Percentiles rank a stretch among this genome's conserved stretches.
Conservation (phyloP, 2,797 vertebrate species). For the Danio tinwini region DNA sequence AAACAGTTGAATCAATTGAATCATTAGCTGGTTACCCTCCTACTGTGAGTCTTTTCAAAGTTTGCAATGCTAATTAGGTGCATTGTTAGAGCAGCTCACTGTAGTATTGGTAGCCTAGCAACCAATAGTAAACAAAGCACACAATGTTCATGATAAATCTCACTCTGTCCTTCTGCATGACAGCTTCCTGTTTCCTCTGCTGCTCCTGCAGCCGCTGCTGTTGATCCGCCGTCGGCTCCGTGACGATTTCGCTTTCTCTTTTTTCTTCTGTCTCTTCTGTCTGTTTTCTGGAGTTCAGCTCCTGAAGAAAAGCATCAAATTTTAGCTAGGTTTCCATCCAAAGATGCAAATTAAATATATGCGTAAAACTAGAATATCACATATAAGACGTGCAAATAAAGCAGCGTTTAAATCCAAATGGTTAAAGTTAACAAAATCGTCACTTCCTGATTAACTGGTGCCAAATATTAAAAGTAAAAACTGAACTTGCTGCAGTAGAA, state of each 20-base stretch:
- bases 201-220: conserved; percentile 74
- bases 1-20: background rate
- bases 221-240: conserved; percentile 59
- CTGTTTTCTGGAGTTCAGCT: conserved; percentile 65
- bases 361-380: too few relatives aligned
- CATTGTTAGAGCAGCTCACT: too few relatives aligned
- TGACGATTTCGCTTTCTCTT: conserved; percentile 43
- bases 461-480: too few relatives aligned
- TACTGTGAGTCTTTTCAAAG: too few relatives aligned
- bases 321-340: too few relatives aligned
- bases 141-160: background rate
- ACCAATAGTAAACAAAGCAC: background rate
- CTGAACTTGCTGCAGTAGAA: too few relatives aligned
- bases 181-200: conserved; percentile 86
- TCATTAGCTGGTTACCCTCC: background rate
- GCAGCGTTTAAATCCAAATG: background rate
- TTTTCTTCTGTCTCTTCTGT: conserved; percentile 38
- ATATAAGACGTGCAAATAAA: too few relatives aligned
- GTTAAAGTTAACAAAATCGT: too few relatives aligned
- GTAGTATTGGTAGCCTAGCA: too few relatives aligned
- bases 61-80: too few relatives aligned
- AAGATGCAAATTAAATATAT: background rate
- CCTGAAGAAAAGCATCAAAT: conserved; percentile 65
- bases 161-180: conserved; percentile 90
- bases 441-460: too few relatives aligned